phyloP scores from a whole-genome alignment of 1,140 invertebrate species.

The Sycophila sp. region DNA sequence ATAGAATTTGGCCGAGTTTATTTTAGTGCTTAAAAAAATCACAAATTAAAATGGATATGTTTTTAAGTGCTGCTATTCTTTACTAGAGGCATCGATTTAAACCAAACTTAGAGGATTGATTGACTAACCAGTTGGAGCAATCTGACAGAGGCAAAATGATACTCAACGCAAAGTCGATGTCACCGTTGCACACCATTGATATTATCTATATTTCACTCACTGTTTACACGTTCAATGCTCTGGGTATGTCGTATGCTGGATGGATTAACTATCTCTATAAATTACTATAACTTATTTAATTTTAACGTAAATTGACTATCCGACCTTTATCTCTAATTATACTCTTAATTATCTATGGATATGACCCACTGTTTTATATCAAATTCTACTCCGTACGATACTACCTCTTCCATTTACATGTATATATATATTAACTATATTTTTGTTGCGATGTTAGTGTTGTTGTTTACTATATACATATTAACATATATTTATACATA shows the following conservation, averaged over 20 bases:
- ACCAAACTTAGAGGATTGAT: too few species aligned
- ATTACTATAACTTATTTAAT: neutral
- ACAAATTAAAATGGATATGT: too few species aligned
- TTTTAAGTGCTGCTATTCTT: too few species aligned
- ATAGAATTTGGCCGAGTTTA: too few species aligned
- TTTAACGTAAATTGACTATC: conserved; percentile 8
- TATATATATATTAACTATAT: conserved; percentile 40
- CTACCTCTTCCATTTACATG: conserved; percentile 46
- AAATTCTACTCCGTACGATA: conserved; percentile 47
- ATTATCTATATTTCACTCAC: conserved; percentile 60
- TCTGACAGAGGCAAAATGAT: too few species aligned
- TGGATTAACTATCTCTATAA: conserved; percentile 53
- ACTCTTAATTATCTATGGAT: conserved; percentile 24
- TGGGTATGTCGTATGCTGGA: conserved; percentile 67
- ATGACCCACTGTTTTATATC: neutral
- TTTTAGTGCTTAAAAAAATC: too few species aligned
- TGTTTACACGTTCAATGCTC: conserved; percentile 64
- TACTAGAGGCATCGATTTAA: too few species aligned
- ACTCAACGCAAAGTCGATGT: neutral
- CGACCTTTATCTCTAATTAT: conserved; percentile 36
- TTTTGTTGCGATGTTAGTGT: conserved; percentile 58
- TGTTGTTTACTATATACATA: conserved; percentile 48
- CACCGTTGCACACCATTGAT: conserved; percentile 57
- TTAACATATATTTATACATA: conserved; percentile 46
- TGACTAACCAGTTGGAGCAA: too few species aligned